Percentiles rank a stretch among this genome's conserved stretches.
These are phyloP conservation scores for Stomorhina lunata DNA, from an alignment of 2,888 invertebrate genomes.

Conservation along the genomic window DNA sequence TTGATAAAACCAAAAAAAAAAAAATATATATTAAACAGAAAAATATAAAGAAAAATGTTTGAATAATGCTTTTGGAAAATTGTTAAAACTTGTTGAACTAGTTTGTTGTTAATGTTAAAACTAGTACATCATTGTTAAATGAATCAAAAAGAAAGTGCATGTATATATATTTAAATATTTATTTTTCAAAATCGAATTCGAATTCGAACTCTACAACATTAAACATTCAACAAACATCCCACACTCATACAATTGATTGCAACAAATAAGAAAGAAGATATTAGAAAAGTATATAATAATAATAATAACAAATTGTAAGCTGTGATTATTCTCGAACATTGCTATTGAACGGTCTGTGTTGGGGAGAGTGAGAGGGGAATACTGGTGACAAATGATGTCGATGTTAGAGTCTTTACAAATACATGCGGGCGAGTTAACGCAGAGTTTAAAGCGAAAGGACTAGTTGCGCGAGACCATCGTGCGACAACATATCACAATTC, in stretches of 20 bases:
- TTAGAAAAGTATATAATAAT: too few relatives aligned
- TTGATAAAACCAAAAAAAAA: too few relatives aligned
- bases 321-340: constrained; percentile 51
- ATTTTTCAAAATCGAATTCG: constrained; percentile 15
- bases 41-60: constrained; percentile 8
- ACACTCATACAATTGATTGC: neutral
- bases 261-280: neutral
- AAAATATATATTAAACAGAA: too few relatives aligned
- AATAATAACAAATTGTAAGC: constrained; percentile 14
- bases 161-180: too few relatives aligned
- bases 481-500: constrained; percentile 38
- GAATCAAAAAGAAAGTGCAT: constrained; percentile 62
- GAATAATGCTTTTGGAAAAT: constrained; percentile 52
- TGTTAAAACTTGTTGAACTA: constrained; percentile 70
- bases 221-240: neutral
- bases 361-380: neutral
- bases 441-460: constrained; percentile 4
- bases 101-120: constrained; percentile 68
- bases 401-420: constrained; percentile 8
- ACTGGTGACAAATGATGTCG: constrained; percentile 36
- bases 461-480: constrained; percentile 9
- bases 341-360: constrained; percentile 32
- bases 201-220: constrained; percentile 25
- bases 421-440: neutral
- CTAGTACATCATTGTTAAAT: constrained; percentile 61